Evolutionary conservation across 2,113 vertebrate species (phyloP).

Genomic region (Hydropotes inermis): DNA sequence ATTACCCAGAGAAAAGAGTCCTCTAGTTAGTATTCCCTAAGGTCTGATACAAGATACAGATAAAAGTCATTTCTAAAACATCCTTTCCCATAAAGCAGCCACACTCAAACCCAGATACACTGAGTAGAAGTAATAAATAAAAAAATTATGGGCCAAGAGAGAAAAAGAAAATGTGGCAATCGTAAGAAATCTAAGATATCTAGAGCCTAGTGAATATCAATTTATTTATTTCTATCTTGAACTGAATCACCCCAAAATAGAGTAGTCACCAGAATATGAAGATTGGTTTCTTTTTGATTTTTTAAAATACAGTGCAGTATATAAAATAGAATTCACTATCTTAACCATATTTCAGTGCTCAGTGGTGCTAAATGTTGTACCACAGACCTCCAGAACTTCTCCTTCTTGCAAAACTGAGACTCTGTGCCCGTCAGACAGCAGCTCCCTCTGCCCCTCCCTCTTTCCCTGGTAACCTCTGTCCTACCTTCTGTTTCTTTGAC

Average conservation of each 20-base stretch:
- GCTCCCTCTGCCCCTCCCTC: neutral
- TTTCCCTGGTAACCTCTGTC: neutral
- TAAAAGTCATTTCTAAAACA: neutral
- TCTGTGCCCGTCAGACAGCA: neutral
- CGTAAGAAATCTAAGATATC: neutral
- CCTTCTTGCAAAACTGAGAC: neutral
- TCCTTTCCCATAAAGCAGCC: neutral
- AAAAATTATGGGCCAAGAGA: neutral
- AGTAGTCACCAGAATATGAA: neutral
- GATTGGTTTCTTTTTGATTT: neutral
- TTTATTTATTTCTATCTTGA: neutral
- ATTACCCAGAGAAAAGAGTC: neutral
- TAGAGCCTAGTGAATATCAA: neutral
- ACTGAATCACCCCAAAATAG: neutral
- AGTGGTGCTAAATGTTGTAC: neutral
- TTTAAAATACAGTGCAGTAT: neutral
- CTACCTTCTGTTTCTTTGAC: neutral
- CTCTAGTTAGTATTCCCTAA: neutral
- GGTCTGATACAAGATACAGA: neutral
- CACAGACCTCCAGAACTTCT: neutral
- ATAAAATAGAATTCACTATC: neutral
- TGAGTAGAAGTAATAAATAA: neutral
- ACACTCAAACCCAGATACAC: neutral
- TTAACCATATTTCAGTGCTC: neutral
- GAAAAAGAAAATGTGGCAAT: neutral